Conservation (phyloP, 2,888 invertebrate species). For the Torymus aiolomorphi region DNA sequence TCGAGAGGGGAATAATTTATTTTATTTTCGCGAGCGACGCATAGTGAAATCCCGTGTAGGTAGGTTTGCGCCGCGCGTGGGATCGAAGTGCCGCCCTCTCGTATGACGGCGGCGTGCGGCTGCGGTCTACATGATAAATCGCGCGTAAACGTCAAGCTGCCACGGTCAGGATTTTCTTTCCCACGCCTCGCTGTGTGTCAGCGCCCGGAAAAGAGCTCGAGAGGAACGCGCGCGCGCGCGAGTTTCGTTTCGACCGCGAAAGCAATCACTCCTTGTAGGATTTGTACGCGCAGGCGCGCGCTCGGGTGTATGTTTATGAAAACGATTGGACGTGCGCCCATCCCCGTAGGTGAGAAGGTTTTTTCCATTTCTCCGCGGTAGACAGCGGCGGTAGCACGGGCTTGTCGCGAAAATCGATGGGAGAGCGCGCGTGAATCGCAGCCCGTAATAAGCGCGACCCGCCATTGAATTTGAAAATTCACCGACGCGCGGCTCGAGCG, state of each 20-base stretch:
- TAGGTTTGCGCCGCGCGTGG: too few species aligned
- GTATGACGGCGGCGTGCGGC: background rate
- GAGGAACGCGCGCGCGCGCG: background rate
- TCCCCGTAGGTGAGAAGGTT: too few species aligned
- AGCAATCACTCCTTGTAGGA: slow-evolving; percentile 45
- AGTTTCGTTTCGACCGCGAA: slow-evolving; percentile 25
- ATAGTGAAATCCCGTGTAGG: too few species aligned
- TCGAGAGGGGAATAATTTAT: slow-evolving; percentile 21
- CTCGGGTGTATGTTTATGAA: slow-evolving; percentile 11
- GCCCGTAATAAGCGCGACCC: background rate
- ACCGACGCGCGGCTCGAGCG: background rate
- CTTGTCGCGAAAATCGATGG: too few species aligned
- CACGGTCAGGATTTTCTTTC: slow-evolving; percentile 44
- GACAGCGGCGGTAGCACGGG: too few species aligned
- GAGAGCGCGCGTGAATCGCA: background rate
- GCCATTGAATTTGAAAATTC: slow-evolving; percentile 36
- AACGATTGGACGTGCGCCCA: slow-evolving; percentile 15
- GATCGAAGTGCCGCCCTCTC: background rate
- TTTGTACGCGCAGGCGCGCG: slow-evolving; percentile 5
- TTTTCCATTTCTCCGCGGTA: too few species aligned
- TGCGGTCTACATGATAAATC: slow-evolving; percentile 45
- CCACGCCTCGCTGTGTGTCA: slow-evolving; percentile 24
- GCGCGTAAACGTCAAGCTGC: slow-evolving; percentile 46
- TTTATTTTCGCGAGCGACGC: background rate
- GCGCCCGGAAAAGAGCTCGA: background rate